Base-by-base conservation (phyloP, 2,113 vertebrate species). In the Rhizomys pruinosus region DNA sequence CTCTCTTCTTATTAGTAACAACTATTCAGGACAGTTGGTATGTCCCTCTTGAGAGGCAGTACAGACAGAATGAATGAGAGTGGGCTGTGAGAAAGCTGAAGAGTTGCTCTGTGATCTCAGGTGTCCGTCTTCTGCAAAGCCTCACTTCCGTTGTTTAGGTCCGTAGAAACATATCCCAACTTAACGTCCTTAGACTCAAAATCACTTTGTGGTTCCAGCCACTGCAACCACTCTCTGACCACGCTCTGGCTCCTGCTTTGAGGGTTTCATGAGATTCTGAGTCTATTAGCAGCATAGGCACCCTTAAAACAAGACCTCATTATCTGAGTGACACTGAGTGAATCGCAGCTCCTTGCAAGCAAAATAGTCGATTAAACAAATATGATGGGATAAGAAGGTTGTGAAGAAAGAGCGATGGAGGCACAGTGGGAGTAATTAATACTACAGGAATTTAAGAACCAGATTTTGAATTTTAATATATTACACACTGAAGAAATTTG, bases 341-440 rank as follows among this genome's bases (percentile, higher is more conserved):
- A 95, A 81, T 87, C 87, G 47, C 16, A 68, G 71, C 89, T 91
- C 61, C 66, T 96, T 91, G 76, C 86, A 96, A 96, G 92, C 89
- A 87, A 93, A 96, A 89, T 16, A 37, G 89, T 77, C 93, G 90
- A 61, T 96, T 95, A 97, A 94, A 90, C 89, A 96, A 96, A 95
- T 95, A 92, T 23, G 95, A 92, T 22, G 61, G 91, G 78, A 61
- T 87, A 42, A 89, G 91, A 84, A 74, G 84, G 71, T 44, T 76
- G 12, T 11, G 90, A 90, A 90, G 94, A 95, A 32, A 76, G 81
- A 11, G 37, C 44, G 3, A 1, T 23, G 78, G 69, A 61, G 84
- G 85, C 91, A 87, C 94, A 91, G 95, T 84, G 92, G 96, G 97
- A 95, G 91, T 96, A 93, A 97, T 96, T 96, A 95, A 94, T 61